Evolutionary conservation across 2,797 vertebrate genomes (phyloP), one percentile per base, ranked within the genome.

Genomic region (Crocidura indochinensis): DNA sequence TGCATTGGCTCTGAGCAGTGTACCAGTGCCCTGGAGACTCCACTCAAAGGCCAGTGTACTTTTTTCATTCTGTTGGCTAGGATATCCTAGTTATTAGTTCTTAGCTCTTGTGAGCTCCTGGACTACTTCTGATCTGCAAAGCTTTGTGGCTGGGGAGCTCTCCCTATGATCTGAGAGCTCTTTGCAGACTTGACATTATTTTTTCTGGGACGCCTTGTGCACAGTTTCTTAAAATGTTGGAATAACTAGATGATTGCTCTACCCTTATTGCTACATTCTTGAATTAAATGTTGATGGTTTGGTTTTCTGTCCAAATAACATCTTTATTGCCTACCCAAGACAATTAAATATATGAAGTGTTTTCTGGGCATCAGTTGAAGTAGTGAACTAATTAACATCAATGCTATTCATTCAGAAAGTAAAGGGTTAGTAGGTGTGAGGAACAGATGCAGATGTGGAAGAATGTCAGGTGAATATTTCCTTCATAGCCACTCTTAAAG

Each of bases 281-380:
- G 69, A 0, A 3, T 44, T 22, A 27, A 81, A 29, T 26, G 65
- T 27, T 29, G 29, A 53, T 69, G 62, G 75, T 51, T 68, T 67
- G 29, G 65, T 71, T 82, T 51, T 75, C 74, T 8, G 65, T 86
- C 80, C 74, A 38, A 2, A 60, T 44, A 72, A 90, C 60, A 77
- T 20, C 44, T 69, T 74, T 51, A 14, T 51, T 10, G 83, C n/a
- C 64, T 53, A 15, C 8, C n/a, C 14, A 10, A 67, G 49, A 20
- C 15, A 26, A 47, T 62, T 19, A 10, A 44, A 12, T 27, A 27
- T 26, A 20, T 14, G 24, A 79, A 83, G 64, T 29, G 7, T 72
- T 80, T 81, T 64, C 24, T 0, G 10, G 24, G 78, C 53, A 31
- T 51, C 6, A 6, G 22, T 65, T 46, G 4, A 73, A 17, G 14